Base-by-base conservation (phyloP, 1,140 invertebrate species). In the Thaumatotibia leucotreta region DNA sequence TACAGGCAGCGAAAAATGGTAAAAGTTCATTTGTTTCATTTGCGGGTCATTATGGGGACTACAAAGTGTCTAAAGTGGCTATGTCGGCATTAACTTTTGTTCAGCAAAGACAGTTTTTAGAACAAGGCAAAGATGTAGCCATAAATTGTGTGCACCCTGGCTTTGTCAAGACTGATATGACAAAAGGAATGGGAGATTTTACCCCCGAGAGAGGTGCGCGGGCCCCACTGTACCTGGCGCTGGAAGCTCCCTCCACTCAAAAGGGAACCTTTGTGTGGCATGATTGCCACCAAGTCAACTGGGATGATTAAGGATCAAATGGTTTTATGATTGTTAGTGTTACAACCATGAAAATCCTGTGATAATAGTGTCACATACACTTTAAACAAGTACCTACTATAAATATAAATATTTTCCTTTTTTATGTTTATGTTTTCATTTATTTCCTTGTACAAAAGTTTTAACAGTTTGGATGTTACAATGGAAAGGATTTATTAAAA, bases 81-180 rank as follows among this genome's bases (percentile, higher is more conserved):
- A 85, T 96, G 24, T 94, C 92, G 58, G 94, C 95, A 23, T 80
- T 96, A 69, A 93, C 94, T 17, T 91, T 93, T 74, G 93, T 96
- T 29, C 95, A 96, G 71, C 94, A 95, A 65, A 84, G 92, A 70
- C 82, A 93, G 64, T 93, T 96, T 72, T 88, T 91, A 68, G 70
- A 83, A 68, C 79, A 86, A 76, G 84, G 86, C 50, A 93, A 93
- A 79, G 93, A 95, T 76, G 92, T 95, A 70, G 91, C 95, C 20
- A 91, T 96, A 1, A 96, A 96, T 86, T 92, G 92, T 81, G 94
- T 95, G 64, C 93, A 94, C 83, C 94, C 94, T 24, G 94, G 93
- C 11, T 96, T 95, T 88, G 95, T 96, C 1, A 93, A 93, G 78
- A 96, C 95, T 24, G 95, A 96, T 75, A 95, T 96, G 95, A 93